Conservation (phyloP, 2,113 vertebrate genomes). For the Ginglymostoma cirratum region DNA sequence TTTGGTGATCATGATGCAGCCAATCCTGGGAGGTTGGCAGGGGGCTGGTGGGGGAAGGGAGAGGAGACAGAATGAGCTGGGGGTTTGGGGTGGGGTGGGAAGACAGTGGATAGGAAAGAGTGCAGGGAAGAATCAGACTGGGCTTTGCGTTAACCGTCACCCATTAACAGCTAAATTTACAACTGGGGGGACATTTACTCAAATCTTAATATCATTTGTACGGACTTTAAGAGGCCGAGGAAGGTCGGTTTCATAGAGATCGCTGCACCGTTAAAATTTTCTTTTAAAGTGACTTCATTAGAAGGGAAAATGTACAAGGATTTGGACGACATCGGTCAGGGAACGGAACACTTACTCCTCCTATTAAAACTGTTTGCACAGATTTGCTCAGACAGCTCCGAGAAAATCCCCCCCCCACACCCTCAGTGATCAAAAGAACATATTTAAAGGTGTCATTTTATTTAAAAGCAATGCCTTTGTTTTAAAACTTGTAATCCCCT, state of each 20-base stretch:
- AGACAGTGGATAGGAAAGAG: neutral
- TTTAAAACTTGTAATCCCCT: neutral
- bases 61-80: neutral
- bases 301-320: neutral
- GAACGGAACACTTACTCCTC: neutral
- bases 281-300: neutral
- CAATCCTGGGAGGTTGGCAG: too few species aligned
- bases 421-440: neutral
- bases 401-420: neutral
- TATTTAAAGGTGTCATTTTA: neutral
- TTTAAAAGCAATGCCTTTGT: neutral
- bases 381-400: neutral
- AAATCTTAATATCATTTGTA: neutral
- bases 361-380: neutral
- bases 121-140: neutral
- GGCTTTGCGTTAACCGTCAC: neutral
- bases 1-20: neutral
- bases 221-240: neutral
- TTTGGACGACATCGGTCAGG: neutral
- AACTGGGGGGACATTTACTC: neutral
- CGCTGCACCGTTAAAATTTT: neutral
- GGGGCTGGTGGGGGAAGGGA: neutral
- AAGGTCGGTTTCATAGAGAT: neutral
- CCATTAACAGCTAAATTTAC: neutral
- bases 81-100: too few species aligned